A percentile compares a stretch with the other conserved stretches of the same genome.
Evolutionary conservation across 2,113 vertebrate genomes (phyloP).

Genomic region (Lathamus discolor): DNA sequence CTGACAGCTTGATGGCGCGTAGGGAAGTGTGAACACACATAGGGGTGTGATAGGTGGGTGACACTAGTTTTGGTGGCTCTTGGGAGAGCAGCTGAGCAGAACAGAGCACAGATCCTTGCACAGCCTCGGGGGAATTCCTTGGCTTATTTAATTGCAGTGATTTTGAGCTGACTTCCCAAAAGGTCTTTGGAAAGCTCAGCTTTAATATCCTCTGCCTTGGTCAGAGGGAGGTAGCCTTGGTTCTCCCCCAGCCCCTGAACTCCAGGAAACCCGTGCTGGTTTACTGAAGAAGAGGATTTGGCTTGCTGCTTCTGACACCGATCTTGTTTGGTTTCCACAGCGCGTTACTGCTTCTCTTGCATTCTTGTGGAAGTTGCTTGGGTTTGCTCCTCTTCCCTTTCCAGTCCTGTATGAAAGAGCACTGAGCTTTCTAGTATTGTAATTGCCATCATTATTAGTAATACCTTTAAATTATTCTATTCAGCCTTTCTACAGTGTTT

Average conservation of each 20-base stretch:
- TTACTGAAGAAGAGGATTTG: background rate
- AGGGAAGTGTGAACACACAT: background rate
- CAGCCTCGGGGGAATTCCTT: background rate
- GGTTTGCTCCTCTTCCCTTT: background rate
- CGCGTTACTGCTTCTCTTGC: background rate
- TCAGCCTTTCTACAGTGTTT: background rate
- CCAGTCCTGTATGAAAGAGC: background rate
- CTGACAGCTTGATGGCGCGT: fast-evolving
- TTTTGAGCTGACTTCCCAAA: background rate
- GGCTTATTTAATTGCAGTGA: background rate
- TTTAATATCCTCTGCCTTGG: slow-evolving; percentile 10
- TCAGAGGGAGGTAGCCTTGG: background rate
- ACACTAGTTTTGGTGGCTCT: background rate
- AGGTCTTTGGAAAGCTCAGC: background rate
- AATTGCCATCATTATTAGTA: slow-evolving; percentile 23
- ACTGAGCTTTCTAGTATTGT: background rate
- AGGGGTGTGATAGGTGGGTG: background rate
- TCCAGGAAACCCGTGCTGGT: background rate
- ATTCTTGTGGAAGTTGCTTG: background rate
- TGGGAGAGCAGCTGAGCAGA: background rate
- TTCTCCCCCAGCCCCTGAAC: background rate
- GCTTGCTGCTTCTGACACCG: background rate
- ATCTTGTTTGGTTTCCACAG: background rate
- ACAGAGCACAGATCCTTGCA: background rate
- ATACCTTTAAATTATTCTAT: background rate